Conservation (phyloP, 2,888 invertebrate genomes). For the Druceiella hillmani region DNA sequence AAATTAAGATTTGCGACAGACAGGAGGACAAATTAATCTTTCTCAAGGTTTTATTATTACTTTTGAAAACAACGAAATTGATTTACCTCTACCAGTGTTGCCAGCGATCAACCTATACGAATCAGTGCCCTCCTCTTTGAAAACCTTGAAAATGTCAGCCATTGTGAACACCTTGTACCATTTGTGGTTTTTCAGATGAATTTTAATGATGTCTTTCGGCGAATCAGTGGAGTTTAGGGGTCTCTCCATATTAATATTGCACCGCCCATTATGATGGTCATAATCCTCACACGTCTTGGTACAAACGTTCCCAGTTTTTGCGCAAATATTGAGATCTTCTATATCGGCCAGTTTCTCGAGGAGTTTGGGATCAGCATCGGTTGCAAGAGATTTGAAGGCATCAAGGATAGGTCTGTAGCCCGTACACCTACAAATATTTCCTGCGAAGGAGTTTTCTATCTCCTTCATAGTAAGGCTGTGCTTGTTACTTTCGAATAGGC, state of each 20-base stretch:
- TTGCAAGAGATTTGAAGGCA: constrained; percentile 70
- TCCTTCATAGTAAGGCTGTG: constrained; percentile 53
- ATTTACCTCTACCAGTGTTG: constrained; percentile 67
- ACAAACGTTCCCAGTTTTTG: too few relatives aligned
- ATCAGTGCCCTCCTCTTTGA: constrained; percentile 33
- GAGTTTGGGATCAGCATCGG: constrained; percentile 50
- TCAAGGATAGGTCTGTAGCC: constrained; percentile 75
- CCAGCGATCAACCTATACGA: constrained; percentile 61
- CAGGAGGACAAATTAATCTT: too few relatives aligned
- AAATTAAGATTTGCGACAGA: too few relatives aligned
- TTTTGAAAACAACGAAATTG: too few relatives aligned
- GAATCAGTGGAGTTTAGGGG: too few relatives aligned
- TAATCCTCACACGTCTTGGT: too few relatives aligned
- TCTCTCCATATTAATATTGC: too few relatives aligned
- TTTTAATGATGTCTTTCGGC: constrained; percentile 53
- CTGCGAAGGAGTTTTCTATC: constrained; percentile 70
- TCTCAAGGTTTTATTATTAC: too few relatives aligned
- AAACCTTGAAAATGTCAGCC: constrained; percentile 44
- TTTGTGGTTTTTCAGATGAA: constrained; percentile 37
- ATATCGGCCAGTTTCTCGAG: constrained; percentile 46
- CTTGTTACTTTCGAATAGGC: constrained; percentile 46
- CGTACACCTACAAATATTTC: constrained; percentile 76
- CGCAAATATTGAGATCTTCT: constrained; percentile 44
- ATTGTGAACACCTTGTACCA: constrained; percentile 49
- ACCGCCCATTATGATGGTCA: too few relatives aligned